Evolutionary conservation across 2,888 invertebrate genomes (phyloP), one percentile per base, ranked within the genome.

Genomic region (Listrodromus nycthemerus): DNA sequence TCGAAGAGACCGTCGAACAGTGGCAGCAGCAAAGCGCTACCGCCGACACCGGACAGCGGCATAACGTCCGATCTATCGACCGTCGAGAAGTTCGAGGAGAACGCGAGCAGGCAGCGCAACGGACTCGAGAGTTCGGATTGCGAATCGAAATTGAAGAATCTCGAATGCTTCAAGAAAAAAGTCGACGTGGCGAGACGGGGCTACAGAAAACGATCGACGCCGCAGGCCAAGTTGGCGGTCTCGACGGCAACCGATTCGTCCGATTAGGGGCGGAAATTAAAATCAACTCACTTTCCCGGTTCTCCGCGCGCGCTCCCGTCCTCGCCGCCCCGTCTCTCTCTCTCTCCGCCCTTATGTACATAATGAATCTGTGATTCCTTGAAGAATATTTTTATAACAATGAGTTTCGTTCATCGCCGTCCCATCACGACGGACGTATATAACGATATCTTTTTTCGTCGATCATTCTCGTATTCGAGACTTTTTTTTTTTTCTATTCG

Each of bases 31-130:
- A 69, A 74, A 69, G 10, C 21, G 84, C 83, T 89, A 82, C 88
- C 89, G 78, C 88, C 89, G 4, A 92, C 92, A 2, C 91, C 93
- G 1, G 93, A 93, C 80, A 93, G 93, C 79, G 93, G 93, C 6
- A 91, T 93, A 52, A 90, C 89, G 1, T 93, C 93, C 7, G 91
- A 91, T 13, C 84, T 92, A 8, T 93, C 93, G 1, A 92, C 92
- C 0, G 82, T 85, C 0, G 92, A 92, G 52, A 92, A 91, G 63
- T 89, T 83, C 73, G 83, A 86, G 70, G 83, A 33, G 33, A 82
- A 83, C 65, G 65, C 85, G 37, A 84, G 82, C 19, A 86, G 87
- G 30, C 78, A 82, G 7, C 86, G 83, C 33, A 86, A 88, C 30
- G 86, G 88, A 6, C 86, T 81, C 8, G 92, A 91, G 10, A 90